Evolutionary conservation across 2,888 invertebrate species (phyloP).

Genomic region (Meliscaeva auricollis): DNA sequence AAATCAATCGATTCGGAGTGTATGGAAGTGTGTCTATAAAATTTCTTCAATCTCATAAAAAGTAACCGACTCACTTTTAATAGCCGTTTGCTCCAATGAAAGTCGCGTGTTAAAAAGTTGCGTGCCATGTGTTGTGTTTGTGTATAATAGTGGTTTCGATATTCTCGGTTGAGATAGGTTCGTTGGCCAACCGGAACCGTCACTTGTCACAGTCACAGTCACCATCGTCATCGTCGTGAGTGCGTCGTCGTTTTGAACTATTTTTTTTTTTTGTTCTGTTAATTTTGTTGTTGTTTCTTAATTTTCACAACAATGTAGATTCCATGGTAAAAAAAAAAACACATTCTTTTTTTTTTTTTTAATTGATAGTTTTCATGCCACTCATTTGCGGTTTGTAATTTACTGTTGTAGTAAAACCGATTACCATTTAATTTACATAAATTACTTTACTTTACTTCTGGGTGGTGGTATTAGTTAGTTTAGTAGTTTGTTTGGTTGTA

Average conservation of each 20-base stretch:
- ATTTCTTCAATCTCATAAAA: conserved; percentile 32
- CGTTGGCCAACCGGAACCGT: conserved; percentile 61
- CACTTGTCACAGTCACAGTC: conserved; percentile 6
- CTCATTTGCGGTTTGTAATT: conserved; percentile 63
- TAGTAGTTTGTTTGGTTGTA: background rate
- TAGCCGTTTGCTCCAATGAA: conserved; percentile 10
- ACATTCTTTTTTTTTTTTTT: conserved; percentile 13
- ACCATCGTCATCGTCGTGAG: background rate
- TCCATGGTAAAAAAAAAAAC: background rate
- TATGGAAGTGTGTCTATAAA: conserved; percentile 19
- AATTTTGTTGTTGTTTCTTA: background rate
- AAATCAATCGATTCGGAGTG: background rate
- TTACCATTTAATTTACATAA: conserved; percentile 65
- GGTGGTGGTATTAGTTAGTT: conserved; percentile 7
- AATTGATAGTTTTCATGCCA: conserved; percentile 67
- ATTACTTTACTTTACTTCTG: conserved; percentile 51
- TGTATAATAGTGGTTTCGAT: conserved; percentile 17
- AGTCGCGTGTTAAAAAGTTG: conserved; percentile 45
- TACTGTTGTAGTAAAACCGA: conserved; percentile 54
- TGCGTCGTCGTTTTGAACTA: background rate
- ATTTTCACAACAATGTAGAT: conserved; percentile 22
- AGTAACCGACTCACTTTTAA: conserved; percentile 37
- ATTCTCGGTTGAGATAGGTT: conserved; percentile 48
- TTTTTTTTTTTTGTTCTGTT: conserved; percentile 4
- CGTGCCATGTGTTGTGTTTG: background rate